Evolutionary conservation across 2,888 invertebrate genomes (phyloP).

Genomic region (Pseudococcus viburni): DNA sequence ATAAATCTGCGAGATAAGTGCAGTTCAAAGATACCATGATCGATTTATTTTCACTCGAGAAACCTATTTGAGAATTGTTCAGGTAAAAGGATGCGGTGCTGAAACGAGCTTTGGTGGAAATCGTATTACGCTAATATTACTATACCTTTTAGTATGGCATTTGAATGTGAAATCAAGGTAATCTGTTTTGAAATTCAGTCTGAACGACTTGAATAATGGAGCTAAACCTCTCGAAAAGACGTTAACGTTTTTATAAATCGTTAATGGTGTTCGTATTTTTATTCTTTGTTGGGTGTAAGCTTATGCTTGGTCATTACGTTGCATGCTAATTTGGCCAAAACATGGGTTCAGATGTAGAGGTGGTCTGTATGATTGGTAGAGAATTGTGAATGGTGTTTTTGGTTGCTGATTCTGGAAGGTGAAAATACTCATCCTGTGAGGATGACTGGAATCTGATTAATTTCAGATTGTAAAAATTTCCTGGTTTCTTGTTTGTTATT

Average conservation of each 20-base stretch:
- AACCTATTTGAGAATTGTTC: not conserved
- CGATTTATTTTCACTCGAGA: not conserved
- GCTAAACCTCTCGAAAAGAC: not conserved
- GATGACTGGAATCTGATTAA: not conserved
- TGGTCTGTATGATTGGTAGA: not conserved
- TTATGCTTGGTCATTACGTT: not conserved
- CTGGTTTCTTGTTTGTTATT: no score
- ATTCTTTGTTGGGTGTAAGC: not conserved
- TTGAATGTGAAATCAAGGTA: conserved; percentile 30
- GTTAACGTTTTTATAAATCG: conserved; percentile 35
- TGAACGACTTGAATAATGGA: conserved; percentile 31
- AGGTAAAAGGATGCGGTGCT: not conserved
- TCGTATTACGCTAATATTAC: conserved; percentile 16
- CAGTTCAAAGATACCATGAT: not conserved
- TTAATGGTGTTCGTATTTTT: not conserved
- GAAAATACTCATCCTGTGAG: not conserved
- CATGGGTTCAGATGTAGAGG: not conserved
- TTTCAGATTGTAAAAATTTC: no score
- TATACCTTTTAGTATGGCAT: conserved; percentile 16
- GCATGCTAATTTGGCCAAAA: conserved; percentile 4
- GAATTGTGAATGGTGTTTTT: not conserved
- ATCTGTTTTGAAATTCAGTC: conserved; percentile 29
- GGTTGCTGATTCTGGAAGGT: no score
- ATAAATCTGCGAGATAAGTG: not conserved
- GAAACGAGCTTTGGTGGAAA: conserved; percentile 14